These are phyloP conservation scores for Eupithecia pulchellata DNA, from an alignment of 2,888 invertebrate genomes.

Conservation along the genomic window DNA sequence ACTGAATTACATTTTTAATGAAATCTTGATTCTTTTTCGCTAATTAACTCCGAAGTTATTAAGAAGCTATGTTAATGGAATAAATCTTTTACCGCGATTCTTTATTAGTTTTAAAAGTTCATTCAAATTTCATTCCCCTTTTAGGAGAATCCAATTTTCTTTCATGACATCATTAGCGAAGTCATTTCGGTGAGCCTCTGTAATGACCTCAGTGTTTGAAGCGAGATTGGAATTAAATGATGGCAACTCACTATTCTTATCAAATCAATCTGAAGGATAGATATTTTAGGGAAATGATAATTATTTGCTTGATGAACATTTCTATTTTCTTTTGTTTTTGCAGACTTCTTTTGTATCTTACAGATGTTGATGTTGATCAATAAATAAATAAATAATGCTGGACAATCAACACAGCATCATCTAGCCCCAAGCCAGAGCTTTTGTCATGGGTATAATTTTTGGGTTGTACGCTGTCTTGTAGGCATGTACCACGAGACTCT, in stretches of 20 bases:
- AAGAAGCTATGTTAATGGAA: slow-evolving; percentile 16
- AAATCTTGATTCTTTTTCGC: not conserved
- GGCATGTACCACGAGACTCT: too few species aligned
- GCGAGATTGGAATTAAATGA: slow-evolving; percentile 78
- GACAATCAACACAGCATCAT: too few species aligned
- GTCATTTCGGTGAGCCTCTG: slow-evolving; percentile 80
- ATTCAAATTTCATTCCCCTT: slow-evolving; percentile 83
- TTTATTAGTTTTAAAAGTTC: slow-evolving; percentile 17
- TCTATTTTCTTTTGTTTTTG: not conserved
- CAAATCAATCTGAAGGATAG: slow-evolving; percentile 67
- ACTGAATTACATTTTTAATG: not conserved
- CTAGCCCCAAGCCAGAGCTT: too few species aligned
- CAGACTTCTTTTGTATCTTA: too few species aligned
- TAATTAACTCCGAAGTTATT: slow-evolving; percentile 12
- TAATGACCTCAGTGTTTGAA: slow-evolving; percentile 82
- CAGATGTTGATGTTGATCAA: too few species aligned
- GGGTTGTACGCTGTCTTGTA: too few species aligned
- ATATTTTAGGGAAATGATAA: too few species aligned
- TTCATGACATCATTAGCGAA: slow-evolving; percentile 82
- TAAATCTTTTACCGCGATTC: slow-evolving; percentile 2
- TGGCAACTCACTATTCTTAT: slow-evolving; percentile 79
- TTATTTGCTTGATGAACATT: not conserved
- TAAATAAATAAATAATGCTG: too few species aligned
- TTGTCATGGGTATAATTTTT: too few species aligned
- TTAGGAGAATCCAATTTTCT: slow-evolving; percentile 83